A percentile compares a stretch with the other conserved stretches of the same genome.
phyloP scores from a whole-genome alignment of 2,797 vertebrate species.

The Melanogrammus aeglefinus region DNA sequence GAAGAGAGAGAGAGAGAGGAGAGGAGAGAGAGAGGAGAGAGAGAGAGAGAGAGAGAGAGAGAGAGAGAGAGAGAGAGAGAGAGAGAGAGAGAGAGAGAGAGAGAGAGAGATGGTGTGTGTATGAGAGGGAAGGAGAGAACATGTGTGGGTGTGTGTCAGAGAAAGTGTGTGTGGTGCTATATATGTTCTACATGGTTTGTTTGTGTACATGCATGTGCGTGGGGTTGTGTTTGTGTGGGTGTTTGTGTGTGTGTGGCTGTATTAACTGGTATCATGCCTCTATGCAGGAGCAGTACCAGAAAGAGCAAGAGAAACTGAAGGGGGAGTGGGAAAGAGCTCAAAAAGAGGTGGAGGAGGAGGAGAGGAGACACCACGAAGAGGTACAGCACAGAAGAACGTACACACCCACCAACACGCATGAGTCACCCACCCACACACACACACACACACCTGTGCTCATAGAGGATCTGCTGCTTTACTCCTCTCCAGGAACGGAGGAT shows the following conservation, averaged over 20 bases:
- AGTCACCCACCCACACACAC: not conserved
- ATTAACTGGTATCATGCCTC: slow-evolving; percentile 2
- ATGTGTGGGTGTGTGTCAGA: not conserved
- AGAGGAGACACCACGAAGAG: slow-evolving; percentile 94
- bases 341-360: slow-evolving; percentile 92
- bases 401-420: not conserved
- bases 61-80: not conserved
- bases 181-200: slow-evolving; percentile 9
- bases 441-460: not conserved
- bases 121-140: not conserved
- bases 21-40: not conserved
- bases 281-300: slow-evolving; percentile 89
- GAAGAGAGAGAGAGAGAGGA: not conserved
- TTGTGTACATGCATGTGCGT: slow-evolving; percentile 10
- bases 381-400: slow-evolving; percentile 55
- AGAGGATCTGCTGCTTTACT: not conserved
- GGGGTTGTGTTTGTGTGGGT: not conserved
- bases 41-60: not conserved
- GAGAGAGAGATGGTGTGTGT: not conserved
- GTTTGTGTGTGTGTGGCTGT: slow-evolving; percentile 9
- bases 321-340: slow-evolving; percentile 97
- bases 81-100: not conserved
- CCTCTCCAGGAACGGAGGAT: slow-evolving; percentile 84
- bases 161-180: not conserved
- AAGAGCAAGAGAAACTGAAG: slow-evolving; percentile 93